These are phyloP conservation scores for Leptopilina drosophilae DNA, from an alignment of 2,888 invertebrate genomes.

Conservation along the genomic window DNA sequence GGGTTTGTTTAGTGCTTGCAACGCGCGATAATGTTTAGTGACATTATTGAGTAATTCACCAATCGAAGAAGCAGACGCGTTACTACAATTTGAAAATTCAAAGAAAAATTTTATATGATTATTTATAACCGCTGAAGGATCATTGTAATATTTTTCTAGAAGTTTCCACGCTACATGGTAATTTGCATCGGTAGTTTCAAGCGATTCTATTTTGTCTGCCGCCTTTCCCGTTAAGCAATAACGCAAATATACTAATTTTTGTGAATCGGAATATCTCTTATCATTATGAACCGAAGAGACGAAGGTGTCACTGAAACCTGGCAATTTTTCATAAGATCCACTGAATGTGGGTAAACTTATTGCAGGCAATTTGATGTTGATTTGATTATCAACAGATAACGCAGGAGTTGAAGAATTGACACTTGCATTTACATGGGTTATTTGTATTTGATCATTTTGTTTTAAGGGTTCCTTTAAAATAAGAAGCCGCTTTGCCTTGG, in stretches of 20 bases:
- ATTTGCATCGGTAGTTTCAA: constrained; percentile 18
- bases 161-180: not conserved
- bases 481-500: too few species aligned
- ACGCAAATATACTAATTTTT: constrained; percentile 5
- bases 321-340: constrained; percentile 11
- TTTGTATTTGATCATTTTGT: too few species aligned
- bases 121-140: not conserved
- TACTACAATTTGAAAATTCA: not conserved
- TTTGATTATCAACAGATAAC: not conserved
- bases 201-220: constrained; percentile 31
- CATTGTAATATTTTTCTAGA: not conserved
- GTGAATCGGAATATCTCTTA: not conserved
- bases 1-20: constrained; percentile 6
- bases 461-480: too few species aligned
- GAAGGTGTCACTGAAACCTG: not conserved
- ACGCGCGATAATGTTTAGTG: constrained; percentile 6
- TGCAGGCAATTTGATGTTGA: not conserved
- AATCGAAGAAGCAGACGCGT: not conserved
- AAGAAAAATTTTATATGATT: constrained; percentile 12
- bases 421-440: too few species aligned
- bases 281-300: not conserved
- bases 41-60: not conserved
- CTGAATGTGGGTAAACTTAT: not conserved
- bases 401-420: not conserved
- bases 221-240: not conserved